A percentile compares a stretch with the other conserved stretches of the same genome.
Evolutionary conservation across 35 echinoderm and acorn worm genomes (phyloP).

Genomic region (Ptychodera flava): DNA sequence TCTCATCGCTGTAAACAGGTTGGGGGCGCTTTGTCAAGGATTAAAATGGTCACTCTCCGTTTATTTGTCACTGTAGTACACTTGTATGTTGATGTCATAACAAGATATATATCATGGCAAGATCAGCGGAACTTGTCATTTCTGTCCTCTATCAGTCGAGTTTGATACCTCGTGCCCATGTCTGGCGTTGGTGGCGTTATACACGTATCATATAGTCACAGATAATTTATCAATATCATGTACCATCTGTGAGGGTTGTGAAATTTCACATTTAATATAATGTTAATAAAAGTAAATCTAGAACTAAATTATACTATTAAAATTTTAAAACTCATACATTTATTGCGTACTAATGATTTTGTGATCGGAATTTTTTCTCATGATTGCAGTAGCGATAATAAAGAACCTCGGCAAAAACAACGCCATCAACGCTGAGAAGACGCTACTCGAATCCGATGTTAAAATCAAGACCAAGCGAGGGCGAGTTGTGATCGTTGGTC

Average conservation of each 20-base stretch:
- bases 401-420: no score
- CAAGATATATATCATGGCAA: no score
- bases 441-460: not conserved
- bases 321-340: no score
- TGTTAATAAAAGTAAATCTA: not conserved
- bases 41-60: no score
- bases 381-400: not conserved
- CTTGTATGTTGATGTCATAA: no score
- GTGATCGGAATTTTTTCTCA: not conserved
- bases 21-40: no score
- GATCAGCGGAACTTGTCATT: no score
- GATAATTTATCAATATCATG: not conserved
- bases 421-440: not conserved
- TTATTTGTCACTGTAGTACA: no score
- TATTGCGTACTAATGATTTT: no score
- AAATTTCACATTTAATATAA: not conserved
- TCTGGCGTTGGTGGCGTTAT: no score
- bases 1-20: no score
- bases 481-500: not conserved
- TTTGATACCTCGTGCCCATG: not conserved
- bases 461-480: not conserved
- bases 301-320: no score
- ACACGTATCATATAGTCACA: not conserved
- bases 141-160: not conserved
- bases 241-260: not conserved